Evolutionary conservation across 2,888 invertebrate species (phyloP), one percentile per base, ranked within the genome.

Genomic region (Nomada flava): DNA sequence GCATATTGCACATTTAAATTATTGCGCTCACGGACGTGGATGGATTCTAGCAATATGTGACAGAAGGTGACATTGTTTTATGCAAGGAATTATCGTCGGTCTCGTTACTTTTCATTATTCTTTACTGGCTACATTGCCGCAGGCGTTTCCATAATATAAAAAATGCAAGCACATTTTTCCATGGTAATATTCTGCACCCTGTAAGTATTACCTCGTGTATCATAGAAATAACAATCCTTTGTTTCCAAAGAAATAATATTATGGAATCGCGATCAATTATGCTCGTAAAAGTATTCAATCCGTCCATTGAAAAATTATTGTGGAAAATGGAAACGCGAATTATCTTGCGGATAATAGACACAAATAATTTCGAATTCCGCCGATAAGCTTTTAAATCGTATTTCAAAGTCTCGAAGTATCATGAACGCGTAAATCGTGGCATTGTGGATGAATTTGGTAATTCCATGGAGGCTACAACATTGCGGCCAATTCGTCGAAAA

Each of bases 371-470:
- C 10, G 65, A 60, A 13, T 20, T 52, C n/a, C 5, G 55, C 0
- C 10, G 53, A 65, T 62, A 50, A 71, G 52, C 64, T 55, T 11
- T 47, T 23, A 20, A 53, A 79, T 65, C 20, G 36, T 36, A 44
- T 15, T 29, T 26, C 36, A 5, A 26, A 20, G 60, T 59, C 36
- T 67, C 55, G 53, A 50, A 71, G 60, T 36, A 60, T 53, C 60
- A 50, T 65, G n/a, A 70, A 67, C 71, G 65, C 60, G 71, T 78
- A 78, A 79, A 79, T 71, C 60, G 71, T 67, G 71, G 65, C 50
- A 67, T 50, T 53, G 65, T 42, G 62, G 79, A 29, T 20, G 20
- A 79, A 79, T 79, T 79, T 62, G 20, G 67, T 50, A 80, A 80
- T 78, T 70, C 79, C 50, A 52, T 36, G 44, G 26, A 29, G 47